Evolutionary conservation across 2,888 invertebrate genomes (phyloP).

Genomic region (Lasioglossum malachurum): DNA sequence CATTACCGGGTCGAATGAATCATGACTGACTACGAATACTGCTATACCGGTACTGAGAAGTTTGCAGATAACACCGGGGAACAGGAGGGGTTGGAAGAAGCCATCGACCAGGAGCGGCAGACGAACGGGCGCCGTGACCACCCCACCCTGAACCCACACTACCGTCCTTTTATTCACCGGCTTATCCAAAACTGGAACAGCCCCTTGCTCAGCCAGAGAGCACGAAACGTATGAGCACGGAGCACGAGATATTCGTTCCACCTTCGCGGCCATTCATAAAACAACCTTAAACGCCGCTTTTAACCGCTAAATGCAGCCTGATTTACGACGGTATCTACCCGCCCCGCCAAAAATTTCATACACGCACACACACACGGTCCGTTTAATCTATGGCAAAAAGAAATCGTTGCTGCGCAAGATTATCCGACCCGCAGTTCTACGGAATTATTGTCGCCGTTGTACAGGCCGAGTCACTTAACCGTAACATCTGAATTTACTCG

Average conservation of each 20-base stretch:
- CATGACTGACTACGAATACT: conserved; percentile 67
- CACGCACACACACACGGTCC: too few relatives aligned
- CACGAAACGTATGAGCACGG: conserved; percentile 64
- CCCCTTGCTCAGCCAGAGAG: conserved; percentile 43
- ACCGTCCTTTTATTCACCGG: conserved; percentile 44
- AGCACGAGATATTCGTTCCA: conserved; percentile 71
- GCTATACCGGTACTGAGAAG: conserved; percentile 76
- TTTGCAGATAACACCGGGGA: conserved; percentile 62
- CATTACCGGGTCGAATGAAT: conserved; percentile 62
- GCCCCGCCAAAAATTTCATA: conserved; percentile 43
- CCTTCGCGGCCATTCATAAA: conserved; percentile 69
- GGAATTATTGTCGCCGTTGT: not conserved
- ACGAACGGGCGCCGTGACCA: conserved; percentile 76
- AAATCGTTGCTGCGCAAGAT: not conserved
- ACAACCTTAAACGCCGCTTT: conserved; percentile 68
- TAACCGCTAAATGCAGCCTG: conserved; percentile 63
- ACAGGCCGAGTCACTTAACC: not conserved
- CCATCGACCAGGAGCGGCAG: conserved; percentile 77
- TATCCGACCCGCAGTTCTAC: not conserved
- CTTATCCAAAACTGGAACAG: conserved; percentile 72
- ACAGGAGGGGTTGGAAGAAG: conserved; percentile 58
- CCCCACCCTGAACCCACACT: conserved; percentile 29
- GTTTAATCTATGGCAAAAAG: conserved; percentile 23
- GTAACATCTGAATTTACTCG: too few relatives aligned
- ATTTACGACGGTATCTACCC: conserved; percentile 56